Conservation (phyloP, 2,888 invertebrate species). For the Frankliniella fusca region DNA sequence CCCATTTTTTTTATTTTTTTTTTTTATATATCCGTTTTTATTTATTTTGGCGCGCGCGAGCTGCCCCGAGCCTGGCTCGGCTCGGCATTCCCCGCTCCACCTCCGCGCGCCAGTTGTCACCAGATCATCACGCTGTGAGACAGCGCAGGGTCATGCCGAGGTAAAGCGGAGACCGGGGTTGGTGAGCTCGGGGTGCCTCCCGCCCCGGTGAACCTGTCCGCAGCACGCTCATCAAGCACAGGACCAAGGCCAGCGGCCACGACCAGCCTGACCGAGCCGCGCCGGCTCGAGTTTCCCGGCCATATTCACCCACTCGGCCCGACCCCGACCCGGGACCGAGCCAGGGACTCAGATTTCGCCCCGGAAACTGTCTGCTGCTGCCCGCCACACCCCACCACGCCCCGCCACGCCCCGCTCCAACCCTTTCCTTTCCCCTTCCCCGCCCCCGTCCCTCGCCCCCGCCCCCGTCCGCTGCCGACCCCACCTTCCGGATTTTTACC, state of each 20-base stretch:
- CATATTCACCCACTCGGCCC: slow-evolving; percentile 14
- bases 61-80: too few species aligned
- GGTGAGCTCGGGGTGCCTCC: too few species aligned
- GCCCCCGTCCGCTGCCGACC: too few species aligned
- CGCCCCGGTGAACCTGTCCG: background rate
- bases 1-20: too few species aligned
- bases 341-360: slow-evolving; percentile 41
- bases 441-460: too few species aligned
- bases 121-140: too few species aligned
- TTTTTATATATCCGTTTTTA: too few species aligned
- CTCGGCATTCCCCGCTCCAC: too few species aligned
- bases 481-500: background rate
- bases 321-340: slow-evolving; percentile 39
- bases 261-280: background rate
- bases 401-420: background rate
- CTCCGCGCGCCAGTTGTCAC: too few species aligned
- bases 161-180: too few species aligned
- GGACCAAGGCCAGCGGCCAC: background rate
- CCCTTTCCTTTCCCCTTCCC: background rate
- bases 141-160: too few species aligned
- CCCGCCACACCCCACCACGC: background rate
- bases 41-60: too few species aligned
- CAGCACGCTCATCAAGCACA: background rate
- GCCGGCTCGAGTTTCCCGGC: background rate
- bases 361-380: slow-evolving; percentile 11